phyloP scores from a whole-genome alignment of 2,888 invertebrate genomes.

The Parnassius apollo region DNA sequence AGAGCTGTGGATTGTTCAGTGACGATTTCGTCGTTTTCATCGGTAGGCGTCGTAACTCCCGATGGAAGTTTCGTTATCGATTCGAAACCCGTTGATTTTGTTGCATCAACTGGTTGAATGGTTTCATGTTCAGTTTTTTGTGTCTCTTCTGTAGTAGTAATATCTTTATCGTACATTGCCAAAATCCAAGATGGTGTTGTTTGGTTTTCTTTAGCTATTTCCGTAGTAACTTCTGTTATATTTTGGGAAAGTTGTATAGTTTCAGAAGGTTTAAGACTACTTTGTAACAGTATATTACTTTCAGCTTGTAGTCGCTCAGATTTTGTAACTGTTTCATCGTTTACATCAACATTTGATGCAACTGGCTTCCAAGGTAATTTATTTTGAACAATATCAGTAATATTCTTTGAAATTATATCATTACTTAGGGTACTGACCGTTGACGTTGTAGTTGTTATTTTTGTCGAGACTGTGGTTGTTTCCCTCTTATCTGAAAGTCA shows the following conservation, averaged over 20 bases:
- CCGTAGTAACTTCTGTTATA: constrained; percentile 4
- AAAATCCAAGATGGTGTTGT: constrained; percentile 53
- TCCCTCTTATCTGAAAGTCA: constrained; percentile 59
- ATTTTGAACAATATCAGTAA: constrained; percentile 57
- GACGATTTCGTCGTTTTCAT: constrained; percentile 54
- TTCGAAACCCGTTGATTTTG: constrained; percentile 70
- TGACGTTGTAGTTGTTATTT: constrained; percentile 42
- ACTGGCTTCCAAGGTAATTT: constrained; percentile 55
- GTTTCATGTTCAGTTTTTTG: constrained; percentile 42
- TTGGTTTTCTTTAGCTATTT: constrained; percentile 32
- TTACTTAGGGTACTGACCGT: constrained; percentile 43
- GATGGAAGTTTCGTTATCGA: constrained; percentile 75
- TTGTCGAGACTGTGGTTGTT: constrained; percentile 41
- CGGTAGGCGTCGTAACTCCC: constrained; percentile 67
- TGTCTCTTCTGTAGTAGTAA: constrained; percentile 41
- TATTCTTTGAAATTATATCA: constrained; percentile 55
- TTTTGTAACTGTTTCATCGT: constrained; percentile 47
- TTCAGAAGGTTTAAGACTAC: constrained; percentile 44
- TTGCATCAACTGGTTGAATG: constrained; percentile 56
- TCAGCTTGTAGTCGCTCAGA: constrained; percentile 59
- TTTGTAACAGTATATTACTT: constrained; percentile 59
- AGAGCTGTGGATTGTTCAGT: constrained; percentile 40
- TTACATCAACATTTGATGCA: constrained; percentile 36
- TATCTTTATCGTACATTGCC: constrained; percentile 43
- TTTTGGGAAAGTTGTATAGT: constrained; percentile 41